phyloP scores from a whole-genome alignment of 2,113 vertebrate species.

The Ciconia boyciana region DNA sequence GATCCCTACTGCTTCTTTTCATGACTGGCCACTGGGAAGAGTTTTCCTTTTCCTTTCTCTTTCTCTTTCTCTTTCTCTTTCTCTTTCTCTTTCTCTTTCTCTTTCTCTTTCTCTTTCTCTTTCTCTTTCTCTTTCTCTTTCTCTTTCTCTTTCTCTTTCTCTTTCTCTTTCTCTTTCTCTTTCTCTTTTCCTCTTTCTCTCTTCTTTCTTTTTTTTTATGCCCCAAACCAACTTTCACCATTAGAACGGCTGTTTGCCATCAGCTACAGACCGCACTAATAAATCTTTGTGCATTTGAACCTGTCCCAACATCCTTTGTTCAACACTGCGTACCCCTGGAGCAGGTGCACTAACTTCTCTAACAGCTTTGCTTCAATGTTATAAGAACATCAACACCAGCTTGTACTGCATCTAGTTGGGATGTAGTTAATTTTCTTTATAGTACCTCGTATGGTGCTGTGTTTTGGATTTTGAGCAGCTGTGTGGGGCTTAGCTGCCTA shows the following conservation, averaged over 20 bases:
- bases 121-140: neutral
- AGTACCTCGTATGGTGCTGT: neutral
- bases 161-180: neutral
- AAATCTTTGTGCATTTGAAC: neutral
- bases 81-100: accelerated
- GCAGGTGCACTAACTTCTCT: neutral
- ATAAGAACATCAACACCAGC: neutral
- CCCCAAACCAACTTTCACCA: neutral
- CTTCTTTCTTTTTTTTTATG: too few species aligned
- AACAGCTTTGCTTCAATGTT: neutral
- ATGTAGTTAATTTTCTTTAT: neutral
- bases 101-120: neutral
- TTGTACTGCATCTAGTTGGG: neutral
- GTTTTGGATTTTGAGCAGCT: neutral
- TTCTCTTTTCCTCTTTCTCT: neutral
- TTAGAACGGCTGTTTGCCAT: neutral
- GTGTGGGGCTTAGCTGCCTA: neutral
- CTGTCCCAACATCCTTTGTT: neutral
- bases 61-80: neutral
- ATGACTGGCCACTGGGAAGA: neutral
- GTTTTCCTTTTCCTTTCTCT: neutral
- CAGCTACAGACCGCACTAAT: neutral
- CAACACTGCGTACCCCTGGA: neutral
- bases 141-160: neutral
- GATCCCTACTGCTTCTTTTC: neutral